Evolutionary conservation across 2,888 invertebrate species (phyloP).

Genomic region (Chloroclystis v-ata): DNA sequence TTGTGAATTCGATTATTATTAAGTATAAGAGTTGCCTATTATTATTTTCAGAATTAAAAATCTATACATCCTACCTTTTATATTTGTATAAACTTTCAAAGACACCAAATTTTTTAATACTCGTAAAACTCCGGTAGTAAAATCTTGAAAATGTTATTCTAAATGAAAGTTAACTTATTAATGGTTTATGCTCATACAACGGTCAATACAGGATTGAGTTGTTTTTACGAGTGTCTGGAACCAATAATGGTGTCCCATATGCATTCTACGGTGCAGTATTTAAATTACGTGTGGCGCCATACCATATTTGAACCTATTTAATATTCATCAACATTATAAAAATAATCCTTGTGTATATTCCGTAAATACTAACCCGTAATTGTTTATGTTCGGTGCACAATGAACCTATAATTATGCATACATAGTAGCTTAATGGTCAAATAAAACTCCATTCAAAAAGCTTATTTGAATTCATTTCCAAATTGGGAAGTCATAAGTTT

Average conservation of each 20-base stretch:
- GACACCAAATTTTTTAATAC: too few relatives aligned
- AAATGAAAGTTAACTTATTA: too few relatives aligned
- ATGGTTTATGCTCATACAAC: background rate
- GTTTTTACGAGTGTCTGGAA: background rate
- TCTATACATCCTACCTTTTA: too few relatives aligned
- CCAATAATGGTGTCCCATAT: background rate
- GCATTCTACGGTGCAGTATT: constrained; percentile 1
- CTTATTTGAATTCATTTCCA: constrained; percentile 35
- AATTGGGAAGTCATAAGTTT: constrained; percentile 45
- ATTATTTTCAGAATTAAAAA: too few relatives aligned
- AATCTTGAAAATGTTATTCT: too few relatives aligned
- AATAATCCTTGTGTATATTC: constrained; percentile 16
- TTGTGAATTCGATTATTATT: too few relatives aligned
- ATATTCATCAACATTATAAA: constrained; percentile 26
- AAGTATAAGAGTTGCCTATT: too few relatives aligned
- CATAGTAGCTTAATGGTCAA: constrained; percentile 2
- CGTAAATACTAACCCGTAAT: constrained; percentile 9
- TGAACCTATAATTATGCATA: constrained; percentile 4
- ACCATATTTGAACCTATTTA: constrained; percentile 18
- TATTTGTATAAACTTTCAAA: too few relatives aligned
- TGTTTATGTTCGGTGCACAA: constrained; percentile 4
- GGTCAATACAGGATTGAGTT: background rate
- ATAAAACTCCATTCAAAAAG: background rate
- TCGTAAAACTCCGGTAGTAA: too few relatives aligned
- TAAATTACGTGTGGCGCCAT: constrained; percentile 24